Percentiles rank a stretch among this genome's conserved stretches.
These are phyloP conservation scores for Corythaixoides concolor DNA, from an alignment of 2,113 vertebrate genomes.

Conservation along the genomic window DNA sequence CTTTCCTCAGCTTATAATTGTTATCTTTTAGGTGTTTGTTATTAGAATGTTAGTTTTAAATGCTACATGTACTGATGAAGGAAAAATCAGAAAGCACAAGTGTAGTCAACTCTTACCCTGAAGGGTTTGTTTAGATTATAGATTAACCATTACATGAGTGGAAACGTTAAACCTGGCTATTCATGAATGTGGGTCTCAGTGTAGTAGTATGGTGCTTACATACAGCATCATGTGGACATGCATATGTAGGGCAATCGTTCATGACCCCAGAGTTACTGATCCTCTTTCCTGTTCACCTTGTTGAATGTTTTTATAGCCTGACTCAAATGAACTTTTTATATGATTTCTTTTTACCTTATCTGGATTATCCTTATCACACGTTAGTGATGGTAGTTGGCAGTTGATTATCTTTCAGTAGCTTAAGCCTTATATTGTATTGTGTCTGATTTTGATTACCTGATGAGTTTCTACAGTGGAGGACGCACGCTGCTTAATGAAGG, in stretches of 20 bases:
- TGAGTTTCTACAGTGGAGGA: background rate
- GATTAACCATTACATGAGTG: background rate
- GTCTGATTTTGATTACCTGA: background rate
- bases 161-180: background rate
- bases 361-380: background rate
- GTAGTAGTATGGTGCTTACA: background rate
- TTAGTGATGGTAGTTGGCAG: background rate
- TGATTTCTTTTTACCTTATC: background rate
- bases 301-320: background rate
- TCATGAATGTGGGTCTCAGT: background rate
- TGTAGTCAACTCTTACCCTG: background rate
- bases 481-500: accelerated
- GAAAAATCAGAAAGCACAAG: background rate
- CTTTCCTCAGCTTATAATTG: background rate
- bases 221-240: background rate
- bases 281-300: background rate
- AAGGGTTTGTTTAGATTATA: background rate
- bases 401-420: background rate
- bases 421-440: background rate
- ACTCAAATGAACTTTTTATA: background rate
- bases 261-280: background rate
- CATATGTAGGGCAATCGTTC: background rate
- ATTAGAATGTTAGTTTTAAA: background rate
- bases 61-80: background rate
- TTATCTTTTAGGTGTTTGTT: background rate